These are phyloP conservation scores for Drosophila murphyi DNA, from an alignment of 1,140 invertebrate genomes.

Conservation along the genomic window DNA sequence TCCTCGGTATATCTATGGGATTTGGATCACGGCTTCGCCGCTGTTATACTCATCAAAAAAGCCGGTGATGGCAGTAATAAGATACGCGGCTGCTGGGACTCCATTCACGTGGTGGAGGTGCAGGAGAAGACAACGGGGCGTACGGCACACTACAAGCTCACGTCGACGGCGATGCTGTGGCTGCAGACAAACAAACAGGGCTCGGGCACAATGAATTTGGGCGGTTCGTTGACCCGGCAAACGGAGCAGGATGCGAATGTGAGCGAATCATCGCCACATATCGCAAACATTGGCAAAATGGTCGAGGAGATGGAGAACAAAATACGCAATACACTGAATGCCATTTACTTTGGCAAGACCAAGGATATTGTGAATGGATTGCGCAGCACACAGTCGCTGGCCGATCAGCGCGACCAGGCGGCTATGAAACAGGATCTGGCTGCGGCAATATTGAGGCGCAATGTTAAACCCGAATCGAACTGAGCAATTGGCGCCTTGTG, in stretches of 20 bases:
- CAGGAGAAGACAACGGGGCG: slow-evolving; percentile 97
- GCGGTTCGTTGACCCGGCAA: slow-evolving; percentile 98
- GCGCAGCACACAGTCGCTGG: slow-evolving; percentile 93
- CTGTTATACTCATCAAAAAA: slow-evolving; percentile 99
- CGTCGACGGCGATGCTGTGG: slow-evolving; percentile 99
- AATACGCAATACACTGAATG: slow-evolving; percentile 98
- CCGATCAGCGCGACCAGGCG: slow-evolving; percentile 92
- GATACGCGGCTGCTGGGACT: slow-evolving; percentile 99
- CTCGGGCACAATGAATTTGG: slow-evolving; percentile 99
- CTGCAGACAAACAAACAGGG: slow-evolving; percentile 98
- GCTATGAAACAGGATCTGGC: slow-evolving; percentile 95
- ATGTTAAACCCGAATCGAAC: slow-evolving; percentile 83
- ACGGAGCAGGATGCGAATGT: slow-evolving; percentile 95
- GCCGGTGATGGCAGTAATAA: slow-evolving; percentile 97
- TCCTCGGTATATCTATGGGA: slow-evolving; percentile 99
- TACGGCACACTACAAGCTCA: slow-evolving; percentile 99
- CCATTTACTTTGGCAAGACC: slow-evolving; percentile 99
- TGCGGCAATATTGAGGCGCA: slow-evolving; percentile 90
- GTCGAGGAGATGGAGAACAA: slow-evolving; percentile 99
- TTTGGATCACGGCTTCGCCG: slow-evolving; percentile 99
- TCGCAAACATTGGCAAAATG: slow-evolving; percentile 98
- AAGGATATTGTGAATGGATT: slow-evolving; percentile 99
- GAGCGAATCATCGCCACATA: slow-evolving; percentile 97
- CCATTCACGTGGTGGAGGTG: slow-evolving; percentile 99
- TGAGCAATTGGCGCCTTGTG: slow-evolving; percentile 52